A percentile compares a stretch with the other conserved stretches of the same genome.
Evolutionary conservation across 2,113 vertebrate species (phyloP).

Genomic region (Saguinus imperator): DNA sequence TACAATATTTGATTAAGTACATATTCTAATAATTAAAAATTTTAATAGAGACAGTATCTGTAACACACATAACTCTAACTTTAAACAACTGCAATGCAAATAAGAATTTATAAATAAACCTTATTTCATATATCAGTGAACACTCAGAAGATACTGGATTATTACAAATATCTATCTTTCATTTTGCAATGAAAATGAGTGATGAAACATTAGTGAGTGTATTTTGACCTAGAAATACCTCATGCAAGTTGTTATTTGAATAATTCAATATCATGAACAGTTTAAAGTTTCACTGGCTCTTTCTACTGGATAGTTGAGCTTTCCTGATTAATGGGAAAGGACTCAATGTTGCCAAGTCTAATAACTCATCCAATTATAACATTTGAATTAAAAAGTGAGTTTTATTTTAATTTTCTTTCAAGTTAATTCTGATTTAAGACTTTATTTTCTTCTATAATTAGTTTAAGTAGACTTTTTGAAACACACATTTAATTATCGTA

Average conservation of each 20-base stretch:
- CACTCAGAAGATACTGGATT: background rate
- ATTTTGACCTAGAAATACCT: background rate
- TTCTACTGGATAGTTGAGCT: background rate
- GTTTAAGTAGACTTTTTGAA: constrained; percentile 52
- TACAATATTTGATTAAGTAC: background rate
- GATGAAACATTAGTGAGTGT: background rate
- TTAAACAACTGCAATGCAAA: background rate
- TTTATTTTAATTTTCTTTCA: constrained; percentile 49
- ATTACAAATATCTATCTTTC: background rate
- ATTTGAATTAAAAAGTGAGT: constrained; percentile 37
- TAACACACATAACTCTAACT: background rate
- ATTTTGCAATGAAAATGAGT: background rate
- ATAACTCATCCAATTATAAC: constrained; percentile 34
- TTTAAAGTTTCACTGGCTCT: background rate
- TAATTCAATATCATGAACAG: background rate
- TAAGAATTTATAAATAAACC: background rate
- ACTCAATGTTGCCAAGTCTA: background rate
- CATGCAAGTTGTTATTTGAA: background rate
- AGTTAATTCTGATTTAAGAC: constrained; percentile 50
- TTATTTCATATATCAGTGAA: background rate
- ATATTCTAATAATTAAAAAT: background rate
- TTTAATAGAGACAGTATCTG: background rate
- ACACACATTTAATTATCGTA: constrained; percentile 41
- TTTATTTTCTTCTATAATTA: constrained; percentile 53
- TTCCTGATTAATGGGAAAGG: background rate